Base-by-base conservation (phyloP, 2,113 vertebrate genomes). In the Poecilia latipinna region DNA sequence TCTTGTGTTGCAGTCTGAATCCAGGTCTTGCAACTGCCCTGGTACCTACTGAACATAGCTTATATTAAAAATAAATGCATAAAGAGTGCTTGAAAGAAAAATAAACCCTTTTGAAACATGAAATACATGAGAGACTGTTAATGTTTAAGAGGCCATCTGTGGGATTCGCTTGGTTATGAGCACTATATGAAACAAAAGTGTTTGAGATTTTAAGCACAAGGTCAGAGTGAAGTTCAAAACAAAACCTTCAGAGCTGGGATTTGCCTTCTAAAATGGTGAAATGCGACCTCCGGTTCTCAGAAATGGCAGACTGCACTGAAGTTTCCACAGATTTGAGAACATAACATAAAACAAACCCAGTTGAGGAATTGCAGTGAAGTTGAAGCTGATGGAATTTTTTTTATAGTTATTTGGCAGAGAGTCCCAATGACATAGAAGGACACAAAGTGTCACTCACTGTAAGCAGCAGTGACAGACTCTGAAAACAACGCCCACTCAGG, bases 381-480 rank as follows among this genome's bases (percentile, higher is more conserved):
- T 32, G 62, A 70, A 74, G 61, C 42, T 62, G 63, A 42, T 42
- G 13, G 39, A 42, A 4, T 42, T 42, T 42, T 35, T 28, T 48
- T 65, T 67, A 29, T 68, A n/a, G 37, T 57, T 10, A 28, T 26
- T 72, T 35, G 62, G 57, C 51, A 24, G 35, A 68, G 66, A 68
- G 66, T 61, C 35, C 64, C 61, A 70, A 24, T 72, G 22, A 73
- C 5, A 35, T 66, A 15, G 77, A 66, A 72, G 33, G 60, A 54
- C 61, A 66, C 66, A 62, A 78, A 32, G 62, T 67, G 70, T 83
- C 65, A 70, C 31, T 79, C 70, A 78, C 15, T 78, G 51, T n/a
- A 17, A 32, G 26, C 32, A 39, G 0, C 22, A 57, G 22, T 57
- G 51, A n/a, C 51, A 57, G 51, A 57, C 51, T 28, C 61, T 31